These are phyloP conservation scores for Drosophila nebulosa DNA, from an alignment of 1,140 invertebrate species.

Conservation along the genomic window DNA sequence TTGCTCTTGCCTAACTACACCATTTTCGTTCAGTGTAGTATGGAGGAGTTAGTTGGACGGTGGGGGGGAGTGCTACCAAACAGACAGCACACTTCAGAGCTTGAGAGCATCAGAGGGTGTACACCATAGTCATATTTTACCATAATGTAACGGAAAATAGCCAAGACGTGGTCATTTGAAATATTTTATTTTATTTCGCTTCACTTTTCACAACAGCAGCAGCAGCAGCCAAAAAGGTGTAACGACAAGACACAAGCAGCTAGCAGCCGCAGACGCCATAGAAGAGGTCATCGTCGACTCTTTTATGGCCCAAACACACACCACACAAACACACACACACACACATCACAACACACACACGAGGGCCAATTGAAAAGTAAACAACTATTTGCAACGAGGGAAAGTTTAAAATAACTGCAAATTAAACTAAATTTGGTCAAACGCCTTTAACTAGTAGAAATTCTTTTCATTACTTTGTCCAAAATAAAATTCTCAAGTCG, in stretches of 20 bases:
- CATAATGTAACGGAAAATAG: conserved; percentile 78
- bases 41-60: no score
- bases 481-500: no score
- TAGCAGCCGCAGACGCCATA: not conserved
- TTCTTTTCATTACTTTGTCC: no score
- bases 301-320: not conserved
- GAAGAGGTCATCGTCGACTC: not conserved
- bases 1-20: no score
- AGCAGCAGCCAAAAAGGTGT: conserved; percentile 50
- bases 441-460: no score
- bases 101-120: conserved; percentile 17
- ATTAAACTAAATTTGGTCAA: no score
- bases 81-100: conserved; percentile 19
- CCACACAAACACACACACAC: no score
- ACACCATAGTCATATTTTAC: conserved; percentile 67
- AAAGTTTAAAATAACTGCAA: no score
- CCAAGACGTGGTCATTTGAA: conserved; percentile 77
- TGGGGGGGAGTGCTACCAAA: no score
- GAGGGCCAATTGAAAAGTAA: not conserved
- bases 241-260: conserved; percentile 49
- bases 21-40: no score
- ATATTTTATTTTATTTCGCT: conserved; percentile 76
- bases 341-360: not conserved
- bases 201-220: conserved; percentile 47
- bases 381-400: no score